A percentile compares a stretch with the other conserved stretches of the same genome.
phyloP scores from a whole-genome alignment of 37 sponge, comb jelly and placozoan species.

The Spongia lamella region DNA sequence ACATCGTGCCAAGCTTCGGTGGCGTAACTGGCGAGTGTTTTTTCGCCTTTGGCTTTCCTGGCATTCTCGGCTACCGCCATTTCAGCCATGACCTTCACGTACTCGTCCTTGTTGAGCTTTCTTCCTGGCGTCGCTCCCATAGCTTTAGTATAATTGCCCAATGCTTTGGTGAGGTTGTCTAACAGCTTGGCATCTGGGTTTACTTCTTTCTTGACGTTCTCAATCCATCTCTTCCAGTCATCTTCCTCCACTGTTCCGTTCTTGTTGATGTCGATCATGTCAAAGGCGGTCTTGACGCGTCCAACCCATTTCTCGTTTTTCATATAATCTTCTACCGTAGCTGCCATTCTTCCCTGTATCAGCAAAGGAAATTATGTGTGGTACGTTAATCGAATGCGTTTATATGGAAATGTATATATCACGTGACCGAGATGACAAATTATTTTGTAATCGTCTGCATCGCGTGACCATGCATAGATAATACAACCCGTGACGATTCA shows the following conservation, averaged over 20 bases:
- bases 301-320: background rate
- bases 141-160: background rate
- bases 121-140: background rate
- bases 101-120: background rate
- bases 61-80: background rate
- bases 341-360: background rate
- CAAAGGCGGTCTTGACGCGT: background rate
- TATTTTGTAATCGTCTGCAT: too few species aligned
- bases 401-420: too few species aligned
- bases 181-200: background rate
- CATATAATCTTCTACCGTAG: background rate
- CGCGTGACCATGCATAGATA: too few species aligned
- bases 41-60: background rate
- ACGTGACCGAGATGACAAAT: too few species aligned
- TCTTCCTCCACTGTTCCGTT: background rate
- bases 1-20: background rate
- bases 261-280: constrained; percentile 5
- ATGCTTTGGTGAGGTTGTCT: background rate
- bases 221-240: background rate
- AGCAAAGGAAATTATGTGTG: too few species aligned
- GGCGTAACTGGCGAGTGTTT: background rate
- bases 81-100: background rate
- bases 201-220: background rate
- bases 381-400: too few species aligned
- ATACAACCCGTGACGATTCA: too few species aligned